Percentiles rank a stretch among this genome's conserved stretches.
These are phyloP conservation scores for Picus viridis DNA, from an alignment of 2,797 vertebrate genomes.

Conservation along the genomic window DNA sequence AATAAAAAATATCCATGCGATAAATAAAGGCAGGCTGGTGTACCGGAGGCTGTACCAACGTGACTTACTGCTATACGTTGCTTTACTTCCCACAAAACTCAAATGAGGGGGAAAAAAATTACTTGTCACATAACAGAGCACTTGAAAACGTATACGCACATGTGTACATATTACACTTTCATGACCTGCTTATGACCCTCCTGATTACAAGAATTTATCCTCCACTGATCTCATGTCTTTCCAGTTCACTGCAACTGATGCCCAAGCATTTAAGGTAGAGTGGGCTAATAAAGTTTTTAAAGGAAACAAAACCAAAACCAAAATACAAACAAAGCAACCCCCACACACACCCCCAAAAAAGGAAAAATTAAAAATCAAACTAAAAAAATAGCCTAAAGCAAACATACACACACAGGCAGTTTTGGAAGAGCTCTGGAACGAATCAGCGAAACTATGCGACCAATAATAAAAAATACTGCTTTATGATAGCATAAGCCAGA, in stretches of 20 bases:
- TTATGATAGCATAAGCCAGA: not conserved
- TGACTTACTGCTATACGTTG: not conserved
- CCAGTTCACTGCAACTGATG: not conserved
- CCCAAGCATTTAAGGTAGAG: not conserved
- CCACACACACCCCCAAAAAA: too few relatives aligned
- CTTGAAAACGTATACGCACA: not conserved
- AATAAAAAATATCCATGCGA: not conserved
- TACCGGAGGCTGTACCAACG: not conserved
- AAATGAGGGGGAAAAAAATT: not conserved
- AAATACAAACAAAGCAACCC: too few relatives aligned
- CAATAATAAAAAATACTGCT: too few relatives aligned
- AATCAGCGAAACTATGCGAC: too few relatives aligned
- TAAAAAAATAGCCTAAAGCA: too few relatives aligned
- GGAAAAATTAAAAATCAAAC: too few relatives aligned
- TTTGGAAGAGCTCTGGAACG: not conserved
- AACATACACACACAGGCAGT: rapidly evolving
- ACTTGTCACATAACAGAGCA: not conserved
- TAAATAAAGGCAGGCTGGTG: not conserved
- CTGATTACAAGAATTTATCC: not conserved
- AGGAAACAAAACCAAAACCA: too few relatives aligned
- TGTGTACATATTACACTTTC: not conserved
- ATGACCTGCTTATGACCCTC: too few relatives aligned
- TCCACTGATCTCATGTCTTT: not conserved
- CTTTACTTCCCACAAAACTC: not conserved
- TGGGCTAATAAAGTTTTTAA: not conserved